Evolutionary conservation across 2,797 vertebrate genomes (phyloP), one percentile per base, ranked within the genome.

Genomic region (Etheostoma perlongum): DNA sequence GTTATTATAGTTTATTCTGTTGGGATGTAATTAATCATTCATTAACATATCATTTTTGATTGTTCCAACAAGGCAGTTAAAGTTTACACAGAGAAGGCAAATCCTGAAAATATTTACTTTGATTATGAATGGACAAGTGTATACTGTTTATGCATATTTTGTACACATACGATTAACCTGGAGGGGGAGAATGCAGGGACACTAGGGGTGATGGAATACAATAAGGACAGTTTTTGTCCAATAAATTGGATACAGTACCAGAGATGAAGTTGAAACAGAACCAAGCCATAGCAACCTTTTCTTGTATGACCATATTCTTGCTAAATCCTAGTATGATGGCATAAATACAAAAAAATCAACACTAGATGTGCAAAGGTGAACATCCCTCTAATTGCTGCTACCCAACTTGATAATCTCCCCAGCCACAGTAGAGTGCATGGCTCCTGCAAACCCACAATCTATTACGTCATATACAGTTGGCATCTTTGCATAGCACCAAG

Each of bases 81-180:
- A 55, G 40, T 69, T 74, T 69, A 42, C 74, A 66, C 64, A 55
- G 42, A 46, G 42, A 25, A 67, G 25, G 21, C 3, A 67, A 51
- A 78, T 69, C 27, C 60, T 67, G 65, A 30, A 74, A 63, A 82
- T 71, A 48, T 85, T 71, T 59, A 72, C 40, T 58, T n/a, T 59
- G 25, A 57, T 74, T 64, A 72, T n/a, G 18, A 42, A 81, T 74
- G 23, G 46, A 51, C 51, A 36, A 33, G 25, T 69, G 36, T 54
- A 53, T 30, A 12, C 36, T 40, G 36, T 12, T 52, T 51, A 66
- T 47, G 46, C 18, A 58, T 68, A 48, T 67, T 23, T 23, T 21
- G 18, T 27, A 40, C 47, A 44, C 36, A 30, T 5, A 47, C 8
- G 14, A 21, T 42, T 25, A 18, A 33, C 19, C 23, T 2, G 15